Conservation (phyloP, 1,140 invertebrate genomes). For the Drosophila insularis region DNA sequence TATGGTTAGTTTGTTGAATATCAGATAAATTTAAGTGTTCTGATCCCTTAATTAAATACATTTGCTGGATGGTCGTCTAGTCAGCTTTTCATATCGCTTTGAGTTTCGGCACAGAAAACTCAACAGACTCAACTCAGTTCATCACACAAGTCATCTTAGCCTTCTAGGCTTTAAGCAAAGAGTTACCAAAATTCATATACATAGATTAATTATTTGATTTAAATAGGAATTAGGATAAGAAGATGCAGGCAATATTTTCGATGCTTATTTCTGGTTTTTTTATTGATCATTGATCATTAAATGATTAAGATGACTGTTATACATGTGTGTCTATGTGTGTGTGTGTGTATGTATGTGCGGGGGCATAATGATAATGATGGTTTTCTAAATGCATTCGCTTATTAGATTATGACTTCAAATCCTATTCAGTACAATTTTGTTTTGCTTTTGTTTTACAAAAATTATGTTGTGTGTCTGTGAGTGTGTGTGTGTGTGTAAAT, state of each 20-base stretch:
- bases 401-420: conserved; percentile 61
- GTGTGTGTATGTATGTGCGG: conserved; percentile 6
- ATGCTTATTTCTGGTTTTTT: conserved; percentile 21
- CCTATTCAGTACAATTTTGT: conserved; percentile 71
- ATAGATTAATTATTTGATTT: neutral
- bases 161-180: too few relatives aligned
- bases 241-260: neutral
- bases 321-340: conserved; percentile 9
- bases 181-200: too few relatives aligned
- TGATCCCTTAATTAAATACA: too few relatives aligned
- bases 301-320: conserved; percentile 14
- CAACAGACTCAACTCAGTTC: too few relatives aligned
- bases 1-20: too few relatives aligned
- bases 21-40: too few relatives aligned
- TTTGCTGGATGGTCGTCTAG: too few relatives aligned
- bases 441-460: conserved; percentile 37
- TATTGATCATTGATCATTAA: conserved; percentile 20
- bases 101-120: too few relatives aligned
- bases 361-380: conserved; percentile 20
- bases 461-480: conserved; percentile 25
- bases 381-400: conserved; percentile 63
- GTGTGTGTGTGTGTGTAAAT: conserved; percentile 18
- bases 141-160: too few relatives aligned
- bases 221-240: neutral
- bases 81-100: too few relatives aligned